These are phyloP conservation scores for Lissocephala sabroskyi DNA, from an alignment of 2,888 invertebrate genomes.

Conservation along the genomic window DNA sequence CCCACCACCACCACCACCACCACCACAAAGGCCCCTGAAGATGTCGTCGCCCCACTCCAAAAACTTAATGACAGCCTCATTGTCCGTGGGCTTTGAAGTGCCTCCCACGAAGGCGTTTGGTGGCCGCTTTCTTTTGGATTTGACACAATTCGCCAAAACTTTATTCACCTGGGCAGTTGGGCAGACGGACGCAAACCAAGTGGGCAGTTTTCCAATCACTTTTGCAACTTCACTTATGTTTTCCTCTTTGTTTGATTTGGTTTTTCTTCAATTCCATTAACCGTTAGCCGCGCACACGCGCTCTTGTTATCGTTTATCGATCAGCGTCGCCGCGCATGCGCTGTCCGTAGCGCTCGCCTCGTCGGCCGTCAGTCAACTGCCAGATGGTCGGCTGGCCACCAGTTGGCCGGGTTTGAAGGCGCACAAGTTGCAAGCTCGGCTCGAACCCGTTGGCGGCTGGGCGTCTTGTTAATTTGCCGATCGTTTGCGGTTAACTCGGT, in stretches of 20 bases:
- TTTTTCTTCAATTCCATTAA: slow-evolving; percentile 35
- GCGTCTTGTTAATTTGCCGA: not conserved
- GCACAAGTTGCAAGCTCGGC: slow-evolving; percentile 9
- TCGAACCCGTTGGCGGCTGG: slow-evolving; percentile 15
- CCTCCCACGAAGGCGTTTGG: too few species aligned
- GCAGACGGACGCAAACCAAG: too few species aligned
- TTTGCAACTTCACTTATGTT: slow-evolving; percentile 50
- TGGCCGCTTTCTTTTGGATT: slow-evolving; percentile 45
- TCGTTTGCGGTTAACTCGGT: slow-evolving; percentile 6
- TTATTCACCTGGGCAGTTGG: slow-evolving; percentile 59
- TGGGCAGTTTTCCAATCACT: too few species aligned
- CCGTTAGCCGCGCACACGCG: not conserved
- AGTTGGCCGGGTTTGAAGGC: not conserved
- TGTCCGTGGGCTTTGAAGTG: too few species aligned
- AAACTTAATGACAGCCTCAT: too few species aligned
- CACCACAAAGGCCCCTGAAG: too few species aligned
- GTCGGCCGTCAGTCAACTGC: slow-evolving; percentile 29
- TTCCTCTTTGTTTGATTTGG: too few species aligned
- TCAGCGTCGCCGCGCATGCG: slow-evolving; percentile 42
- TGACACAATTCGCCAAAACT: slow-evolving; percentile 44
- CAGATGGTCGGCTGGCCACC: slow-evolving; percentile 1
- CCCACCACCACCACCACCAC: too few species aligned
- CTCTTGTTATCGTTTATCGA: not conserved
- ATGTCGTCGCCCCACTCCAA: too few species aligned
- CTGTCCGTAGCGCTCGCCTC: slow-evolving; percentile 31